A percentile compares a stretch with the other conserved stretches of the same genome.
Conservation (phyloP, 2,888 invertebrate species). For the Nycteola revayana region DNA sequence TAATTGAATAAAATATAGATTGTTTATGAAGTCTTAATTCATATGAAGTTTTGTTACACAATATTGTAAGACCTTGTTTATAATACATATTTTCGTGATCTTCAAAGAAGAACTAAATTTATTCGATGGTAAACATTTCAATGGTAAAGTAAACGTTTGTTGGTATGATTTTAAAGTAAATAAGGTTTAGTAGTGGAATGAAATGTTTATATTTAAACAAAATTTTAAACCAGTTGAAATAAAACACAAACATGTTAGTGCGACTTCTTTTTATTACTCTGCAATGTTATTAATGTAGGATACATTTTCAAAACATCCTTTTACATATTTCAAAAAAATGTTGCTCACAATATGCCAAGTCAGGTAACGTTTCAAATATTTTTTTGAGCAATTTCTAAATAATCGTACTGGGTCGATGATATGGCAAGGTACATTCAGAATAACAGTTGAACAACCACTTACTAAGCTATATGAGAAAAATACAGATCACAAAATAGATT, state of each 20-base stretch:
- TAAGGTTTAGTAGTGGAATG: too few relatives aligned
- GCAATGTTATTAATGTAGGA: constrained; percentile 63
- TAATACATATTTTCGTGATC: too few relatives aligned
- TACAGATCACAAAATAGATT: constrained; percentile 16
- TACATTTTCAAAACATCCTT: constrained; percentile 59
- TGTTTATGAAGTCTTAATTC: constrained; percentile 32
- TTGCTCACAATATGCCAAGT: constrained; percentile 49
- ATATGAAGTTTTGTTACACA: constrained; percentile 6
- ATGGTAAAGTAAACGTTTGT: too few relatives aligned
- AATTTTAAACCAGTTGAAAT: constrained; percentile 28
- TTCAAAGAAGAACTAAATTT: too few relatives aligned
- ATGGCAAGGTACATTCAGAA: constrained; percentile 28
- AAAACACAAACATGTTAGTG: constrained; percentile 52
- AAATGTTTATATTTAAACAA: constrained; percentile 2
- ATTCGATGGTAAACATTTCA: too few relatives aligned
- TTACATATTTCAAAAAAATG: constrained; percentile 44
- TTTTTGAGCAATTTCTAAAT: constrained; percentile 59
- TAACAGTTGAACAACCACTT: constrained; percentile 26
- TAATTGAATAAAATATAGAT: constrained; percentile 43
- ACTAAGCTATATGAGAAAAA: constrained; percentile 25
- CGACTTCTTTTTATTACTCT: constrained; percentile 64
- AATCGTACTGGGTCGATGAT: constrained; percentile 29
- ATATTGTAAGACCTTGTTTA: not conserved
- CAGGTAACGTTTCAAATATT: constrained; percentile 58
- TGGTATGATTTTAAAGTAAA: too few relatives aligned